Evolutionary conservation across 2,888 invertebrate genomes (phyloP), one percentile per base, ranked within the genome.

Genomic region (Sepioteuthis lessoniana): DNA sequence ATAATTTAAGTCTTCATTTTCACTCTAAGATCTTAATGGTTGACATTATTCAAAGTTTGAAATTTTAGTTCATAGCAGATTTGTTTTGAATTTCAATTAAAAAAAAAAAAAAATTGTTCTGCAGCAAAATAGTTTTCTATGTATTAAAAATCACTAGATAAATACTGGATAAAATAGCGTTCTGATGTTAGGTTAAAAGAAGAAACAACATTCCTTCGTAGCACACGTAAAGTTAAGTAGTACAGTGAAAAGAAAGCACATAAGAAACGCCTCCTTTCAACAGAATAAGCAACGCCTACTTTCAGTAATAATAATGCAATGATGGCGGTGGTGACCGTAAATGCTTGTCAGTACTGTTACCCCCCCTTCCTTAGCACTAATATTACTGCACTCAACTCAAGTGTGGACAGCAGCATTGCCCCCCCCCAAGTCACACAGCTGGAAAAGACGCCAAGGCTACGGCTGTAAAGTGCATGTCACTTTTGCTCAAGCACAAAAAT

Each of bases 261-360:
- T n/a, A 76, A 76, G 76, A n/a, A n/a, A 76, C 76, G 76, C 76
- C 76, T 76, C 76, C n/a, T 76, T 76, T 76, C 76, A 76, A 76
- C 76, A 76, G 76, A 76, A 76, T 76, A 76, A 76, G 76, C 76
- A 76, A 76, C 76, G 76, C 76, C 76, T 76, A 76, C 76, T 76
- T 76, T 76, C 76, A 76, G 76, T n/a, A 76, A n/a, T 76, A 16
- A 35, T 76, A 76, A 76, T 76, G n/a, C 76, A 35, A 76, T 25
- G 28, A 50, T 50, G 50, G 55, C 25, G 25, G 76, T 76, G n/a
- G 76, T 76, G 76, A 76, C n/a, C 76, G n/a, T 76, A 35, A 76
- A 16, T 35, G n/a, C 76, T 76, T 76, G 76, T n/a, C 16, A 76
- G 76, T 76, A 76, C 76, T 76, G n/a, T n/a, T 35, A n/a, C n/a